Percentiles rank a stretch among this genome's conserved stretches.
phyloP scores from a whole-genome alignment of 2,797 vertebrate species.

The Sebastes baramenuke region DNA sequence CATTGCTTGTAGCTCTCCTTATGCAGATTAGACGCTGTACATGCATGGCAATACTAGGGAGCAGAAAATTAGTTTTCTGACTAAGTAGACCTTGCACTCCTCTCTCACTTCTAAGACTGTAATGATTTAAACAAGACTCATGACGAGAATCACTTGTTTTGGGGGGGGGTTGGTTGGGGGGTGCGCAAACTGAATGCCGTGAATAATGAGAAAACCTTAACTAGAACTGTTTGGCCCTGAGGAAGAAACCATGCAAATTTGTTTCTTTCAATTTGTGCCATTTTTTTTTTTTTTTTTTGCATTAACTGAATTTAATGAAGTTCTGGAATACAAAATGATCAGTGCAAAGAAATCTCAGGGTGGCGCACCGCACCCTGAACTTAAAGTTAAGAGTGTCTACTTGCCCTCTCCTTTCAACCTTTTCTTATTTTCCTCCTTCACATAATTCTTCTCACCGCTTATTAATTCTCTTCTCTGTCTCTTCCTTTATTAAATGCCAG shows the following conservation, averaged over 20 bases:
- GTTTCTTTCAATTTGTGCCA: conserved; percentile 28
- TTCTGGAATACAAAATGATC: neutral
- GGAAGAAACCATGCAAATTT: conserved; percentile 42
- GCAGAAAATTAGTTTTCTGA: conserved; percentile 26
- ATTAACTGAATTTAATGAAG: conserved; percentile 33
- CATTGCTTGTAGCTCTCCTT: conserved; percentile 4
- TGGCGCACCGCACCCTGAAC: neutral
- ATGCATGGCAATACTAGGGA: conserved; percentile 14
- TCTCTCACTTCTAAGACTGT: conserved; percentile 13
- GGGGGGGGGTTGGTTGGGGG: neutral
- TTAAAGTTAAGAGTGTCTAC: conserved; percentile 6
- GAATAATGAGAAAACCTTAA: conserved; percentile 50
- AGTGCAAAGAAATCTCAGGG: conserved; percentile 13
- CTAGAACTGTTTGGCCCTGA: conserved; percentile 51
- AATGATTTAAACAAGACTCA: conserved; percentile 42
- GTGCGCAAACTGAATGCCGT: conserved; percentile 17
- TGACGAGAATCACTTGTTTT: conserved; percentile 42
- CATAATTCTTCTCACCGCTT: conserved; percentile 15
- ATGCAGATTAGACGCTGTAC: conserved; percentile 32
- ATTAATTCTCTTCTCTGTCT: conserved; percentile 27
- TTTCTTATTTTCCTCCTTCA: conserved; percentile 20
- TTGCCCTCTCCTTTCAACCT: conserved; percentile 25
- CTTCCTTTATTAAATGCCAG: conserved; percentile 57
- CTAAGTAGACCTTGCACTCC: conserved; percentile 19
- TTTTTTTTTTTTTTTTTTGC: conserved; percentile 22